Base-by-base conservation (phyloP, 1,140 invertebrate species). In the Stegodyphus mimosarum region DNA sequence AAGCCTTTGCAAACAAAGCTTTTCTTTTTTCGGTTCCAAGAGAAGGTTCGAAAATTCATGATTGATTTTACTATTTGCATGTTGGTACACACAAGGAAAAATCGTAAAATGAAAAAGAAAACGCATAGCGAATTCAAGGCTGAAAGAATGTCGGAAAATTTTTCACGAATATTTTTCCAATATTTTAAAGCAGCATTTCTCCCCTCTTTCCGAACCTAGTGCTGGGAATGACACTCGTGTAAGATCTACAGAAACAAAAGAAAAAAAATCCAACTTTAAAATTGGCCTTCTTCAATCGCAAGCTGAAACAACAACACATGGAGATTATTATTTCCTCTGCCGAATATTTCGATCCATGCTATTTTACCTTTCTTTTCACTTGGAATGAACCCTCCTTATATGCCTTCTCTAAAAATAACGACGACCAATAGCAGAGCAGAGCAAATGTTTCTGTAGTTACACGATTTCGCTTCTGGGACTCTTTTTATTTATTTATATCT, bases 401-500 rank as follows among this genome's bases (percentile, higher is more conserved):
- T 33, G 33, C 50, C 55, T 15, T 64, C 63, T 66, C 60, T 67
- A 83, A 74, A 83, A 83, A 83, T 74, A 83, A 83, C 78, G 67
- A 72, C 78, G 48, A 53, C 72, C 67, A 80, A 80, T 72, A 11
- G 64, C 63, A 11, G 15, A 50, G 53, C 67, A 69, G 33, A 33
- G 78, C 52, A 80, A 80, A 50, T 7, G 17, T n/a, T 64, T 64
- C 50, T 17, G 7, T 66, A 73, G 80, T 63, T 83, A 83, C 80
- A 83, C 80, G 80, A 71, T 83, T 83, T 74, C 60, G 53, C 80
- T 83, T 83, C 72, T 83, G 49, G 66, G 49, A 74, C 18, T 15
- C 52, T 15, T 73, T 74, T 83, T 83, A 83, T 83, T 83, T 83
- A 83, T 83, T 83, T 83, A 83, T 67, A 83, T 83, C 80, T 71